phyloP scores from a whole-genome alignment of 2,797 vertebrate genomes.

The Lophotriccus pileatus region DNA sequence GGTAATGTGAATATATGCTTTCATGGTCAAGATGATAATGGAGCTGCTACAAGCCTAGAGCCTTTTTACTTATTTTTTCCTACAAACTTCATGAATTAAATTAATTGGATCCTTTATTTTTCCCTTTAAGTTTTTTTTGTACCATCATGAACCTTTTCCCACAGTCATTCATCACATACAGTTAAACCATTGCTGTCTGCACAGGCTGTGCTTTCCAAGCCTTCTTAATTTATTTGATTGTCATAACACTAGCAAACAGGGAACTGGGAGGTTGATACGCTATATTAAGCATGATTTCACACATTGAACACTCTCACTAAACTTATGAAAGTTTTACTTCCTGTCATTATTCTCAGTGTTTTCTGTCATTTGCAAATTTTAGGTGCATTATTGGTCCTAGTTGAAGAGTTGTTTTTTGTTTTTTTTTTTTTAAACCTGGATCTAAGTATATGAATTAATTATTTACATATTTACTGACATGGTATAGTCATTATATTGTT shows the following conservation, averaged over 20 bases:
- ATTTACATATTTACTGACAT: background rate
- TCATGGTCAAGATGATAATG: background rate
- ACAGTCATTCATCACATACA: background rate
- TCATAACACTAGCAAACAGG: background rate
- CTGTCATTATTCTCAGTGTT: background rate
- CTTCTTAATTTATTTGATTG: background rate
- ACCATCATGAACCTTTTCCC: background rate
- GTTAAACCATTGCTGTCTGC: background rate
- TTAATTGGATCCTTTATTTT: background rate
- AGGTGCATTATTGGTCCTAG: accelerated
- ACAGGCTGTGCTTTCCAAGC: background rate
- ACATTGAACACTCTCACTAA: background rate
- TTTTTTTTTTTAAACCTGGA: background rate
- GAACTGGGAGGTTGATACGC: background rate
- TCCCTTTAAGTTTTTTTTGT: background rate
- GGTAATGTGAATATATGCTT: background rate
- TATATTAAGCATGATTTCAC: background rate
- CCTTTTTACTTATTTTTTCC: accelerated
- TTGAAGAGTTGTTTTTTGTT: background rate
- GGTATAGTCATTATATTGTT: background rate
- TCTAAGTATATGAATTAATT: background rate
- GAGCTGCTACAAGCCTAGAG: background rate
- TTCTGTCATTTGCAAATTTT: background rate
- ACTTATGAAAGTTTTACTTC: background rate
- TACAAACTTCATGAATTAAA: background rate